Evolutionary conservation across 2,113 vertebrate species (phyloP), one percentile per base, ranked within the genome.

Genomic region (Chaetops frenatus): DNA sequence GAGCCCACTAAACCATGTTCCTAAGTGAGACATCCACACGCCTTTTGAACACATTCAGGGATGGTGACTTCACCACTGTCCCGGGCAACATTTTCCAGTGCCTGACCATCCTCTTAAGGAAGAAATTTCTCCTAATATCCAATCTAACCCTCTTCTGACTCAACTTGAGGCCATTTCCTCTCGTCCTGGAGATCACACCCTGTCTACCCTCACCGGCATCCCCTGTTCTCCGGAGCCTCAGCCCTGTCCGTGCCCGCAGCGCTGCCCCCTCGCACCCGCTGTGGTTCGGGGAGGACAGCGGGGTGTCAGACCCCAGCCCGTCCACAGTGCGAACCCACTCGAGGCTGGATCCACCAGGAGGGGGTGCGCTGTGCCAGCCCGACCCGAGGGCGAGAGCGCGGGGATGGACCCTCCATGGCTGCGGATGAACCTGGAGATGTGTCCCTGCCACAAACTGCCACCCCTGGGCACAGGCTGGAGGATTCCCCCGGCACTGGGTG

Each of bases 181-280:
- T 33, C 21, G 25, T 36, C 23, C 71, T 42, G 40, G 25, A 35
- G 31, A 47, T 69, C n/a, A 61, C 40, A 27, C n/a, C 50, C 38
- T 20, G 15, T 2, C 11, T 25, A 24, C 7, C 48, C 64, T 31
- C 12, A 5, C 11, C 1, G 15, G 50, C 17, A 25, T 2, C 9
- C n/a, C 29, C 2, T 6, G 29, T 73, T n/a, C 29, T 45, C 35
- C 5, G 51, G 51, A 31, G 62, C 23, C 24, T 17, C 64, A 50
- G 53, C 47, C 24, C 29, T 6, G 23, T 23, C 47, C 7, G 11
- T 48, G 72, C 15, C 67, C n/a, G 12, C 54, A n/a, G 86, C 24
- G 7, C 51, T 36, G 58, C 5, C 11, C 33, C 35, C 42, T 36
- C 3, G 10, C 44, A 45, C 21, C 60, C 8, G 12, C 9, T 45